Evolutionary conservation across 2,113 vertebrate genomes (phyloP), one percentile per base, ranked within the genome.

Genomic region (Sinocyclocheilus grahami): DNA sequence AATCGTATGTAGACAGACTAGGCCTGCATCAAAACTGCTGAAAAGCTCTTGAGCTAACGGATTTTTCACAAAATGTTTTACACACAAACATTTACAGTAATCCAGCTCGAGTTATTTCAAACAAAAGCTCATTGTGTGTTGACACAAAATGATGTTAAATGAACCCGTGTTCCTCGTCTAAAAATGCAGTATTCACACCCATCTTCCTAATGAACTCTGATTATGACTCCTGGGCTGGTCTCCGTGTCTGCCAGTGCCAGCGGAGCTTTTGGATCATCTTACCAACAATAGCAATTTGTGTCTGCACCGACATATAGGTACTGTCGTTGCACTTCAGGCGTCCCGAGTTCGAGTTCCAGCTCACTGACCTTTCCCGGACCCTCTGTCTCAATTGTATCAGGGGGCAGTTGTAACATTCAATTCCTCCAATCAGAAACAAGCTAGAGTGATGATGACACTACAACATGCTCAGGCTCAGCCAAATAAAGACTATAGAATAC

Each of bases 161-260:
- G 10, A 39, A 71, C n/a, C 16, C 5, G 7, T 71, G 4, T 71
- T 71, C 30, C 12, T 30, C 37, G 0, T 39, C 71, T n/a, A 20
- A 74, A 74, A 74, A 46, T 74, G 20, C 37, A 46, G 71, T 46
- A 74, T 74, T 74, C 71, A 46, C 71, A 46, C 71, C 37, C 37
- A 12, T 74, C 37, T 20, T 74, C 71, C 37, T 74, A 74, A 46
- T 74, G 20, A 74, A 46, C 10, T 74, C 71, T 12, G 11, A 74
- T 71, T n/a, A n/a, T 46, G 37, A 42, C 69, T 72, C 65, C 30
- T 69, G 14, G 13, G 67, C 67, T 71, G 7, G 1, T 37, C 67
- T 71, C 30, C 33, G 22, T 72, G 33, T 72, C 33, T 60, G 55
- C 20, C 55, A 58, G 48, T 69, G 65, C 6, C 14, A 33, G 65